Evolutionary conservation across 2,888 invertebrate genomes (phyloP).

Genomic region (Aphodius granarius): DNA sequence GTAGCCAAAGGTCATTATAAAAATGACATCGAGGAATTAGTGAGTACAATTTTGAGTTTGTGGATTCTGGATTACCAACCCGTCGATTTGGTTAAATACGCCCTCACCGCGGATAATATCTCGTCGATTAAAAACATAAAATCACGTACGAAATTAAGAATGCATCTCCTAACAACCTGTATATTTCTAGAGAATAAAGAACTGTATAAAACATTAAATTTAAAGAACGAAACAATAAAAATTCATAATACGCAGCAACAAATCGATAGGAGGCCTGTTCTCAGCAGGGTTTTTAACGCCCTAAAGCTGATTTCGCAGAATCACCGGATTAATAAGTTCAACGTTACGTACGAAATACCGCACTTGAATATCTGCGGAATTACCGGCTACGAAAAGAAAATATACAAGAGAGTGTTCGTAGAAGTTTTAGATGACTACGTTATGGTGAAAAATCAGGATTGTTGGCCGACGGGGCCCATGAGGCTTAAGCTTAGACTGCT

Average conservation of each 20-base stretch:
- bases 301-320: slow-evolving; percentile 37
- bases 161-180: slow-evolving; percentile 50
- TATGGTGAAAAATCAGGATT: slow-evolving; percentile 47
- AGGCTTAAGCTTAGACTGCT: slow-evolving; percentile 53
- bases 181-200: slow-evolving; percentile 49
- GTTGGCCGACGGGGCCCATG: slow-evolving; percentile 51
- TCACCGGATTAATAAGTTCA: slow-evolving; percentile 40
- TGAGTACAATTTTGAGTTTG: slow-evolving; percentile 49
- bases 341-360: slow-evolving; percentile 45
- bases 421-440: slow-evolving; percentile 54
- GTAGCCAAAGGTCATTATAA: slow-evolving; percentile 40
- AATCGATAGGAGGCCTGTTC: slow-evolving; percentile 42
- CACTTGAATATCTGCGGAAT: slow-evolving; percentile 50
- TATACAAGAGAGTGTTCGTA: slow-evolving; percentile 48
- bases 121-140: slow-evolving; percentile 27
- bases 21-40: slow-evolving; percentile 40
- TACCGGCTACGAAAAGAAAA: slow-evolving; percentile 45
- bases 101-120: slow-evolving; percentile 35
- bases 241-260: slow-evolving; percentile 39
- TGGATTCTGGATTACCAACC: slow-evolving; percentile 52
- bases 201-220: slow-evolving; percentile 42
- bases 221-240: slow-evolving; percentile 33
- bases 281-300: slow-evolving; percentile 41
- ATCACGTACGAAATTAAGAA: slow-evolving; percentile 33
- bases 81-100: slow-evolving; percentile 42